phyloP scores from a whole-genome alignment of 2,113 vertebrate genomes.

The Proteles cristata region DNA sequence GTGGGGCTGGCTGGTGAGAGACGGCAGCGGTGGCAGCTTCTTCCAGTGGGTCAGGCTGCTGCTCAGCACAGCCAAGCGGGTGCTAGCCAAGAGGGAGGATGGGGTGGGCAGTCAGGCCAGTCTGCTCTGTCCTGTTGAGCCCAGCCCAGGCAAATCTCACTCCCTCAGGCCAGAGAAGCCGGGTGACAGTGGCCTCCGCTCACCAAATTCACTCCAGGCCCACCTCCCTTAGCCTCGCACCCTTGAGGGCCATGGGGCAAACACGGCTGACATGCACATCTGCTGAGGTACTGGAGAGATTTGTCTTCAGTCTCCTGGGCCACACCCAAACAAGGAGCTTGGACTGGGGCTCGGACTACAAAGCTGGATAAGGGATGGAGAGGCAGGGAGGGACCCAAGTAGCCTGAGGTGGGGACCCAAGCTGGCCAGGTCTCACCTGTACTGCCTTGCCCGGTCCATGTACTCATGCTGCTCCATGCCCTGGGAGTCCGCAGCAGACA shows the following conservation, averaged over 20 bases:
- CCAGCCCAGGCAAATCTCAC: background rate
- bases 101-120: background rate
- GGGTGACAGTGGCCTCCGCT: background rate
- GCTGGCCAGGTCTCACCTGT: conserved; percentile 88
- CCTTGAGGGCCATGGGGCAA: background rate
- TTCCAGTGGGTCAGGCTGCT: conserved; percentile 92
- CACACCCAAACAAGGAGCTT: background rate
- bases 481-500: conserved; percentile 96
- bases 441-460: conserved; percentile 98
- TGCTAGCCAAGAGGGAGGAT: conserved; percentile 80
- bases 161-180: conserved; percentile 5
- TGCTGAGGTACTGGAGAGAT: background rate
- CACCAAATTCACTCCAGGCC: background rate
- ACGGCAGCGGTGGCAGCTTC: conserved; percentile 92
- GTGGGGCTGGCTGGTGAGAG: conserved; percentile 95
- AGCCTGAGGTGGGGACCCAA: background rate
- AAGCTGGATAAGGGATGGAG: background rate
- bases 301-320: background rate
- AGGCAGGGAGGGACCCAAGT: background rate
- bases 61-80: conserved; percentile 93
- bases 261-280: background rate
- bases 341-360: background rate
- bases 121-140: background rate
- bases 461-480: conserved; percentile 99
- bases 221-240: background rate